Base-by-base conservation (phyloP, 2,797 vertebrate genomes). In the Alectoris magna region DNA sequence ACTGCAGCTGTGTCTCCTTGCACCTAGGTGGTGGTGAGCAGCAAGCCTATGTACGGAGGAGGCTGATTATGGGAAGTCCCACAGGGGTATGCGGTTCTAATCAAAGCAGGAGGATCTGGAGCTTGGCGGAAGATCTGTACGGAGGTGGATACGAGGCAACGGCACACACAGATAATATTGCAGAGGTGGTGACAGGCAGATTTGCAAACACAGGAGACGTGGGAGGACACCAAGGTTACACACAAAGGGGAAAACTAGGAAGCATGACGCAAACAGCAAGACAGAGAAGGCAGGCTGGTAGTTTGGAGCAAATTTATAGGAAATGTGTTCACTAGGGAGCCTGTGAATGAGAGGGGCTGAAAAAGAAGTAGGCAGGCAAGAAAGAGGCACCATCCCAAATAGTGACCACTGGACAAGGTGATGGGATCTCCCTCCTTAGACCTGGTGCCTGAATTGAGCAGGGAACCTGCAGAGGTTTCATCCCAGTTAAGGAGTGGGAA, bases 161-260 rank as follows among this genome's bases (percentile, higher is more conserved):
- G 77, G 82, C 92, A 86, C 79, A 92, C 67, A 26, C 3, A 93
- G 86, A 93, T 90, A 92, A 67, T 95, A 90, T 43, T 91, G 93
- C 91, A 93, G 95, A 87, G 93, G 94, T 88, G 91, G 92, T 95
- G 94, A 95, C 80, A 93, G 89, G 91, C 94, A 96, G 93, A 95
- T 96, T 95, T 96, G 94, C 95, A 96, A 96, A 96, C 94, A 95
- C 58, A 66, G 74, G 71, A 93, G 92, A 68, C 1, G 92, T 96
- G 87, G 95, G 96, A 96, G 96, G 92, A 93, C 90, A 77, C 80
- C 49, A 90, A 88, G 89, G 93, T 93, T 96, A 94, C 80, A 95
- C 72, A 94, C 66, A 82, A 2, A 81, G 77, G 53, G 86, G 82
- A 78, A 95, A 95, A 79, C 60, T 58, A 90, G 87, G 80, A 92